These are phyloP conservation scores for Empidonax alnorum DNA, from an alignment of 2,113 vertebrate genomes.

Conservation along the genomic window DNA sequence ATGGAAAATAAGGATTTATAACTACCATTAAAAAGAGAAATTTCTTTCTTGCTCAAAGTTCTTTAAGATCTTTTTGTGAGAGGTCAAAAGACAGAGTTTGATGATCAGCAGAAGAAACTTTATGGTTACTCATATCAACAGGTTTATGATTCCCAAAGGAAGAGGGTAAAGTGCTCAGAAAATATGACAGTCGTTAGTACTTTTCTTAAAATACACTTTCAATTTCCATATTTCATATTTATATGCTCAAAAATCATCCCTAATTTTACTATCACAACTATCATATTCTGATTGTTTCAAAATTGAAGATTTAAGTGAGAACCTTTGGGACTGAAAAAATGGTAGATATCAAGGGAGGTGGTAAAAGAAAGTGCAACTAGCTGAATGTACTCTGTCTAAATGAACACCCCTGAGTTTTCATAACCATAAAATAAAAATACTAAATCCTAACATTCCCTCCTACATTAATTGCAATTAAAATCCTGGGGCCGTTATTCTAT, in stretches of 20 bases:
- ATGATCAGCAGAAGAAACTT: background rate
- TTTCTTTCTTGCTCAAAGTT: background rate
- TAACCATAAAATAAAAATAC: background rate
- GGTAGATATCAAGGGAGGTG: background rate
- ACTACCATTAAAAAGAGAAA: background rate
- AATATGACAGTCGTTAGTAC: accelerated
- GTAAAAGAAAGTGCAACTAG: background rate
- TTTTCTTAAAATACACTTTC: background rate
- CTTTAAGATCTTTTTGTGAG: background rate
- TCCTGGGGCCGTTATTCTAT: background rate
- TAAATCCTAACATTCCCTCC: background rate
- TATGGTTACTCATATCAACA: background rate
- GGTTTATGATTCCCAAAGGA: background rate
- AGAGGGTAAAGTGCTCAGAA: background rate
- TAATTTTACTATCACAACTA: background rate
- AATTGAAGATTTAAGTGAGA: background rate
- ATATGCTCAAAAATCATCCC: background rate
- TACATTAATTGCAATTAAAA: background rate
- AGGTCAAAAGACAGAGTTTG: background rate
- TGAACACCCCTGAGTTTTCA: background rate
- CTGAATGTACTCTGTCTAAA: background rate
- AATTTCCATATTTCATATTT: background rate
- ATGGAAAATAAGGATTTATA: background rate
- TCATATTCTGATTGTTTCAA: background rate
- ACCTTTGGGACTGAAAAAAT: background rate